Base-by-base conservation (phyloP, 2,888 invertebrate species). In the Drosophila mercatorum region DNA sequence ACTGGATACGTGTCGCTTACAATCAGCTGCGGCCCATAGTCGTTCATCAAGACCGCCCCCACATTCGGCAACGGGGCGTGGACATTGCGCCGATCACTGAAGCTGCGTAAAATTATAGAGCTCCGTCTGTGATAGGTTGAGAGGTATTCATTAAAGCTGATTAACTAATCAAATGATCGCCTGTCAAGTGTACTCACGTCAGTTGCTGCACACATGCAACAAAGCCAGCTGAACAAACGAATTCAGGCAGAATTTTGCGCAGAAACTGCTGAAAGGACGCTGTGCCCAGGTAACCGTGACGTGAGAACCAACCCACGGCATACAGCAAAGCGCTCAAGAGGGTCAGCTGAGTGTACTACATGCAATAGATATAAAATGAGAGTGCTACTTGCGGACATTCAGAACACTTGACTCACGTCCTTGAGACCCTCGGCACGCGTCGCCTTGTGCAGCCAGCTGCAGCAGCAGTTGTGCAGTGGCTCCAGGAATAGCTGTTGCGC, bases 381-480 rank as follows among this genome's bases (percentile, higher is more conserved):
- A 10, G 22, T 28, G 14, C 0, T 38, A 8, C 26, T 64, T 2
- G 2, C 4, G 6, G 8, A 17, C 0, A 31, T 38, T 10, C 14
- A 7, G 43, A 40, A 5, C 5, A 43, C 14, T 22, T 14, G 1
- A 74, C 75, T 76, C 68, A 92, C 93, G 87, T 93, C 93, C 52
- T 87, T 84, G 8, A 92, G 73, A 36, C 83, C 57, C 0, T 63
- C 64, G 5, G 61, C 47, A 28, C 83, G 83, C 4, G 89, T 87
- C 2, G 92, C 92, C 67, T 83, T 83, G 68, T 92, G 75, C 72
- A 92, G 86, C 93, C 93, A 93, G 68, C 88, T 92, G 67, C 91
- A 92, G 68, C 91, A 90, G 61, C 92, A 93, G 65, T 92, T 91
- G 73, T 86, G 83, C 49, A 92, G 79, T 22, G 75, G 65, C 11